Evolutionary conservation across 2,888 invertebrate genomes (phyloP).

Genomic region (Pachymerium ferrugineum): DNA sequence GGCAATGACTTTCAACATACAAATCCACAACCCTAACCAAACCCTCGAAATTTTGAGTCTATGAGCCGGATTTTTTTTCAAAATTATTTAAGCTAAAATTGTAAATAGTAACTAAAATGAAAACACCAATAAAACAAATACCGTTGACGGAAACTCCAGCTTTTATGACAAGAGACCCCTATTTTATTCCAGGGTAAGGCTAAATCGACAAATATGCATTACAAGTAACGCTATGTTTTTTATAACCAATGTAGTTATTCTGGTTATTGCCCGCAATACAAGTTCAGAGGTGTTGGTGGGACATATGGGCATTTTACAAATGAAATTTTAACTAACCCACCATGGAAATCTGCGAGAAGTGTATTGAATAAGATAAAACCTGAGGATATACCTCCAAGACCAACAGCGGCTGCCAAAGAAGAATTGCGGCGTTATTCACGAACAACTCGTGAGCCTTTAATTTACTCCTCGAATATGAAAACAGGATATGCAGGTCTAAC

Average conservation of each 20-base stretch:
- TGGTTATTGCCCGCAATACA: not conserved
- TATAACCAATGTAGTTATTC: too few relatives aligned
- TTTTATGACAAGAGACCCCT: conserved; percentile 4
- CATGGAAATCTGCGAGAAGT: not conserved
- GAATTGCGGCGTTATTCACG: not conserved
- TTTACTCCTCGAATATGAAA: not conserved
- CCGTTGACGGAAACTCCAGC: not conserved
- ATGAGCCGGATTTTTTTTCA: too few relatives aligned
- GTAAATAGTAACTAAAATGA: too few relatives aligned
- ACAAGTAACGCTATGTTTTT: too few relatives aligned
- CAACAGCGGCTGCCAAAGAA: not conserved
- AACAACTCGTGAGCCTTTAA: not conserved
- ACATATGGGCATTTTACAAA: not conserved
- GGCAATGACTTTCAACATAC: too few relatives aligned
- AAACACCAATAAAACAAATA: too few relatives aligned
- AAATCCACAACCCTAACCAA: too few relatives aligned
- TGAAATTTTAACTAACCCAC: not conserved
- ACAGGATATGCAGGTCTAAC: not conserved
- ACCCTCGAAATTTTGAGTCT: too few relatives aligned
- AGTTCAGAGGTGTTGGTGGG: not conserved
- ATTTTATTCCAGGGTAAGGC: not conserved
- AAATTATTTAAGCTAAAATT: too few relatives aligned
- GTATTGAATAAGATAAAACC: not conserved
- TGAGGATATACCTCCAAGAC: not conserved
- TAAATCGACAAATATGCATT: not conserved